phyloP scores from a whole-genome alignment of 2,797 vertebrate species.

The Varecia variegata region DNA sequence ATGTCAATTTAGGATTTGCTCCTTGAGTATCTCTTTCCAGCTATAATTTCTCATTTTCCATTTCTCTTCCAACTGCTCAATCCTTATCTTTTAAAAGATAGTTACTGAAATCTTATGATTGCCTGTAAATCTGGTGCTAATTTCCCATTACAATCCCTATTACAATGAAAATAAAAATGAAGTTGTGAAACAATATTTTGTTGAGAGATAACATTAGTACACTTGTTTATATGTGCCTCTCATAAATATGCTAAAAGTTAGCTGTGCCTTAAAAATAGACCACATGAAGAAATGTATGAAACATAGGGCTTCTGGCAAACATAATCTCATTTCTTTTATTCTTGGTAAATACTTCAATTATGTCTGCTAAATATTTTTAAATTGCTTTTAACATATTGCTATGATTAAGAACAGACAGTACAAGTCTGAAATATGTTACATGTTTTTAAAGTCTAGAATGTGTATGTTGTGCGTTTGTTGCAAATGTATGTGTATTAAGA shows the following conservation, averaged over 20 bases:
- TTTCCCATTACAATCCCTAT: background rate
- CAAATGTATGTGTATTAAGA: background rate
- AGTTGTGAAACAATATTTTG: background rate
- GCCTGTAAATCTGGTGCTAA: background rate
- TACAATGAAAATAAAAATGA: background rate
- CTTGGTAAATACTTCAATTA: constrained; percentile 38
- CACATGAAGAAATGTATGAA: background rate
- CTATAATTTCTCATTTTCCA: background rate
- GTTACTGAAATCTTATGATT: background rate
- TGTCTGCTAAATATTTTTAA: constrained; percentile 20
- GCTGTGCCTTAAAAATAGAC: constrained; percentile 17
- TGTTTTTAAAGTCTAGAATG: constrained; percentile 39
- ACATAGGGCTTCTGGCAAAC: background rate
- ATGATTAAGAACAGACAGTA: constrained; percentile 51
- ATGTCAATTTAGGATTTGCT: background rate
- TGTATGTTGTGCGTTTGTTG: background rate
- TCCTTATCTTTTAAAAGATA: background rate
- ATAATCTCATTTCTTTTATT: constrained; percentile 24
- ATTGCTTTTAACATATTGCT: constrained; percentile 26
- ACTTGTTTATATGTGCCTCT: background rate
- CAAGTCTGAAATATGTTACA: constrained; percentile 33
- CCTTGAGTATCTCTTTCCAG: background rate
- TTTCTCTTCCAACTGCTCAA: background rate
- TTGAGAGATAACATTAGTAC: background rate
- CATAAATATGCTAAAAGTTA: background rate